These are phyloP conservation scores for Andrena flavipes DNA, from an alignment of 2,888 invertebrate species.

Conservation along the genomic window DNA sequence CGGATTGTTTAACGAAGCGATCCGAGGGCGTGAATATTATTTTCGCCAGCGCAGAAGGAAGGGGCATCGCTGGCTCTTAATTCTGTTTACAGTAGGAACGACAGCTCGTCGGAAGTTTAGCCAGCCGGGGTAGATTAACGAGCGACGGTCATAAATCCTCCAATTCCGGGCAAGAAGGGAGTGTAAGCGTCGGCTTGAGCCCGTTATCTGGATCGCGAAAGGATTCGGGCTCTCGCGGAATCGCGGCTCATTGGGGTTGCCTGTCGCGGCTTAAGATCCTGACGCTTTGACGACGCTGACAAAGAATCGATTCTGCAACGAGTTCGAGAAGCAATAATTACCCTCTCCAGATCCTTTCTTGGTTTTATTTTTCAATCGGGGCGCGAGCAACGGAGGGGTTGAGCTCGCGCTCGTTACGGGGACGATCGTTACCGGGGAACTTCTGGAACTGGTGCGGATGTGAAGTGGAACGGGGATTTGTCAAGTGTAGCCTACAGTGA, in stretches of 20 bases:
- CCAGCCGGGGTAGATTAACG: slow-evolving; percentile 50
- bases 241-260: slow-evolving; percentile 19
- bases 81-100: slow-evolving; percentile 55
- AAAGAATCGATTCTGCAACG: neutral
- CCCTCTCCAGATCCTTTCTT: neutral
- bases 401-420: neutral
- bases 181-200: slow-evolving; percentile 21
- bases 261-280: neutral
- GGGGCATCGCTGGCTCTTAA: slow-evolving; percentile 47
- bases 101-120: slow-evolving; percentile 45
- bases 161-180: slow-evolving; percentile 8
- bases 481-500: neutral
- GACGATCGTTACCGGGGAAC: neutral
- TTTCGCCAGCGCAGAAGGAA: slow-evolving; percentile 21
- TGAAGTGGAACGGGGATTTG: neutral
- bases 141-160: slow-evolving; percentile 47
- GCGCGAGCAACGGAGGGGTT: neutral
- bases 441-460: neutral
- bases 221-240: slow-evolving; percentile 1
- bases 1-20: slow-evolving; percentile 66
- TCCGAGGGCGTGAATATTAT: slow-evolving; percentile 46
- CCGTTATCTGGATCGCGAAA: slow-evolving; percentile 31
- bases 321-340: neutral
- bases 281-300: neutral
- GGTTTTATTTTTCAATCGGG: neutral